Evolutionary conservation across 2,888 invertebrate genomes (phyloP).

Genomic region (Andricus curvator): DNA sequence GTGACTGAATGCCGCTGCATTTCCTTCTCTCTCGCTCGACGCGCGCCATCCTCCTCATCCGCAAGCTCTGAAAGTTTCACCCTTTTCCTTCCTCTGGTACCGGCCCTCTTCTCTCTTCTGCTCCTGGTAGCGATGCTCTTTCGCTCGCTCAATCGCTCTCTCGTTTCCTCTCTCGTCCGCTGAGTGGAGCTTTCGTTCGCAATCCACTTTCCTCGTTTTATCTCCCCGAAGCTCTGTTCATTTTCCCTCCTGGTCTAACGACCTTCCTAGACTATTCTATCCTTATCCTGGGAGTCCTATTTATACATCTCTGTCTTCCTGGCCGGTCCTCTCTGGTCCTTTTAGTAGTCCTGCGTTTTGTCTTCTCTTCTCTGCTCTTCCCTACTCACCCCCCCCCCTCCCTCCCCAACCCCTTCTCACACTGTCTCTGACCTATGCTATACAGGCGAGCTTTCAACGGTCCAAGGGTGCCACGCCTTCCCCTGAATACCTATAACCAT

Average conservation of each 20-base stretch:
- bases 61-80: constrained; percentile 57
- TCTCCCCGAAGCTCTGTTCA: constrained; percentile 45
- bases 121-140: constrained; percentile 18
- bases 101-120: constrained; percentile 43
- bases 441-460: constrained; percentile 64
- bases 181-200: constrained; percentile 41
- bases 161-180: constrained; percentile 39
- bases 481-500: constrained; percentile 53
- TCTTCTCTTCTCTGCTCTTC: constrained; percentile 51
- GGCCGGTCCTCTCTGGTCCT: not conserved
- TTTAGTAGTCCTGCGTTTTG: constrained; percentile 53
- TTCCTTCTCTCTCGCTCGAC: constrained; percentile 53
- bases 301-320: constrained; percentile 16
- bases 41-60: constrained; percentile 57
- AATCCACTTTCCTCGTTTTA: constrained; percentile 45
- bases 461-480: constrained; percentile 71
- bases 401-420: constrained; percentile 30
- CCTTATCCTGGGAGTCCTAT: constrained; percentile 22
- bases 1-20: constrained; percentile 70
- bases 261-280: constrained; percentile 39
- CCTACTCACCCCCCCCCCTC: constrained; percentile 47
- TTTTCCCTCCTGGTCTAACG: constrained; percentile 47
- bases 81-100: constrained; percentile 45
- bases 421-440: constrained; percentile 51
- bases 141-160: constrained; percentile 33